A percentile compares a stretch with the other conserved stretches of the same genome.
Conservation (phyloP, 1,140 invertebrate genomes). For the Dreissena rostriformis region DNA sequence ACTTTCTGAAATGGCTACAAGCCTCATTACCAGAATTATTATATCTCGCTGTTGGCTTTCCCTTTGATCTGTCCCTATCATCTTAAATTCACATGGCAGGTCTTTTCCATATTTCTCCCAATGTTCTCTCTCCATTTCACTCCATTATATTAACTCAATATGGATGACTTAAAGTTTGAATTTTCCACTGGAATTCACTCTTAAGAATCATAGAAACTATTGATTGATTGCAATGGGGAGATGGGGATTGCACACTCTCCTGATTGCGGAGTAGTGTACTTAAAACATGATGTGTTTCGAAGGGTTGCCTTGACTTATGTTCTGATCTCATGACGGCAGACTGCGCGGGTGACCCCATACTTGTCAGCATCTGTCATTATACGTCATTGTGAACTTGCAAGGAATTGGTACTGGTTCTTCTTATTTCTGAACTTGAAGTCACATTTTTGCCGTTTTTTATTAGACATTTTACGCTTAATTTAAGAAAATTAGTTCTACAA, state of each 20-base stretch:
- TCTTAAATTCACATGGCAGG: slow-evolving; percentile 55
- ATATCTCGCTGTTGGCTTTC: slow-evolving; percentile 28
- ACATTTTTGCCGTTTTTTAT: no score
- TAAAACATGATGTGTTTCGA: background rate
- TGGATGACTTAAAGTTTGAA: slow-evolving; percentile 53
- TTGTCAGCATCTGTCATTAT: no score
- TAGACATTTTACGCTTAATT: no score
- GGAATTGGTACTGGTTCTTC: no score
- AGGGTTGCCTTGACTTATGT: background rate
- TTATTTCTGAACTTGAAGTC: no score
- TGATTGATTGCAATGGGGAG: background rate
- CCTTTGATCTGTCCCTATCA: slow-evolving; percentile 55
- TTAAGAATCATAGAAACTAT: background rate
- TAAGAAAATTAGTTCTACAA: no score
- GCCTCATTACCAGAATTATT: slow-evolving; percentile 18
- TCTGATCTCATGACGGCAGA: background rate
- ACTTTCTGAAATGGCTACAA: background rate
- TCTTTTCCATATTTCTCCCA: slow-evolving; percentile 33
- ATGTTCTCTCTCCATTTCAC: slow-evolving; percentile 13
- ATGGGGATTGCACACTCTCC: background rate
- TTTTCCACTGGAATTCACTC: slow-evolving; percentile 18
- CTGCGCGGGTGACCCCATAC: background rate
- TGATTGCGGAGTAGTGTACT: background rate
- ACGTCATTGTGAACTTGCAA: no score
- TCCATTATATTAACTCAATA: slow-evolving; percentile 51